These are phyloP conservation scores for Dugesia japonica DNA, from an alignment of 2,888 invertebrate species.

Conservation along the genomic window DNA sequence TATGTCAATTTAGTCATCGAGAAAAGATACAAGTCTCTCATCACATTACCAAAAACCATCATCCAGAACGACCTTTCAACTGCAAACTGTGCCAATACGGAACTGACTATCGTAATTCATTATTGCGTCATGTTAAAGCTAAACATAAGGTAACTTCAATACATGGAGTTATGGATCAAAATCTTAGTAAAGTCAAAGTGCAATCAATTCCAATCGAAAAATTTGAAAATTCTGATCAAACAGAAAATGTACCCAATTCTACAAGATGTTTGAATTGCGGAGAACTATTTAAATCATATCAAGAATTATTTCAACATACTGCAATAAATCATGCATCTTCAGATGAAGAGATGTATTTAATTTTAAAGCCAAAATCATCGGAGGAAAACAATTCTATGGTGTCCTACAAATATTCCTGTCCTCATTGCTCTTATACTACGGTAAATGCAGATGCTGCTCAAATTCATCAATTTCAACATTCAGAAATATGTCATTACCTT, in stretches of 20 bases:
- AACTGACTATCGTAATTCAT: conserved; percentile 46
- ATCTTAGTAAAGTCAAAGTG: not conserved
- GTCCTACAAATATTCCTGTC: not conserved
- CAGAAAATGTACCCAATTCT: not conserved
- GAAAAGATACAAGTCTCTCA: not conserved
- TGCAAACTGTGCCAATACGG: conserved; percentile 46
- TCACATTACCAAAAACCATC: conserved; percentile 31
- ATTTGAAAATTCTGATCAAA: not conserved
- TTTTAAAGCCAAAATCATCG: not conserved
- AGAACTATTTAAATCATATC: not conserved
- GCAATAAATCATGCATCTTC: not conserved
- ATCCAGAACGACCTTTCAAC: conserved; percentile 36
- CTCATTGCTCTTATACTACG: not conserved
- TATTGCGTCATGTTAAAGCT: conserved; percentile 42
- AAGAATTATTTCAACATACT: not conserved
- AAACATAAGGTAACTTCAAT: conserved; percentile 42
- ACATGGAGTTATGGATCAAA: conserved; percentile 39
- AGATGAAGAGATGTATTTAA: not conserved
- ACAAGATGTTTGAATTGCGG: not conserved
- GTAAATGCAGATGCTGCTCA: not conserved
- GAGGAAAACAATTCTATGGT: not conserved
- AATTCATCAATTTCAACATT: not conserved
- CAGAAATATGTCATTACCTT: not conserved
- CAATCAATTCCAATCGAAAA: not conserved
- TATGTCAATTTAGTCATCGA: conserved; percentile 3